Percentiles rank a stretch among this genome's conserved stretches.
These are phyloP conservation scores for Perizoma affinitatum DNA, from an alignment of 2,888 invertebrate genomes.

Conservation along the genomic window DNA sequence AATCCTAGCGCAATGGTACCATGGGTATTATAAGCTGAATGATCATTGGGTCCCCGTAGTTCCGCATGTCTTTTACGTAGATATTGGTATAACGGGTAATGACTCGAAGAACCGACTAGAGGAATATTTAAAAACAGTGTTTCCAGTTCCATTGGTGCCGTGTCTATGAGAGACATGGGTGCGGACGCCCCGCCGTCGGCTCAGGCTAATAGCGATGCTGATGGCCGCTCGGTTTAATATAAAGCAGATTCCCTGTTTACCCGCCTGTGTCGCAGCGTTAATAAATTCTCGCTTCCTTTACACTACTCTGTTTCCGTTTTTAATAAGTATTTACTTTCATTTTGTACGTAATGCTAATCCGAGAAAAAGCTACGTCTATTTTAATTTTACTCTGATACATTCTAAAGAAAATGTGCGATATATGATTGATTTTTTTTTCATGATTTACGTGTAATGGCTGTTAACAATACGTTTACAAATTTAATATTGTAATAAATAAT, in stretches of 20 bases:
- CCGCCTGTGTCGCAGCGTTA: slow-evolving; percentile 68
- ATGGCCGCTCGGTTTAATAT: slow-evolving; percentile 73
- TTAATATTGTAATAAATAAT: background rate
- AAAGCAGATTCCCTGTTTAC: slow-evolving; percentile 73
- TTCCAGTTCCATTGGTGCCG: slow-evolving; percentile 2
- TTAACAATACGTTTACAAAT: too few species aligned
- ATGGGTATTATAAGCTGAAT: too few species aligned
- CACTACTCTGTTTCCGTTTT: slow-evolving; percentile 56
- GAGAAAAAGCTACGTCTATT: background rate
- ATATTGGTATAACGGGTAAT: too few species aligned
- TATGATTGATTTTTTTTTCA: too few species aligned
- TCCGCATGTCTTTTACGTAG: too few species aligned
- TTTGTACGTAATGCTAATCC: slow-evolving; percentile 44
- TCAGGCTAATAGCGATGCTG: slow-evolving; percentile 62
- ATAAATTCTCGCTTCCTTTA: slow-evolving; percentile 69
- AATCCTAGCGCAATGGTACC: too few species aligned
- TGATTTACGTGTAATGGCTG: too few species aligned
- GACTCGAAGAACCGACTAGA: too few species aligned
- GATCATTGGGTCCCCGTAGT: too few species aligned
- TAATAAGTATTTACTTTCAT: slow-evolving; percentile 63
- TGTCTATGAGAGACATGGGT: slow-evolving; percentile 21
- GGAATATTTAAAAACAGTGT: too few species aligned
- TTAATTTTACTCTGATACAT: too few species aligned
- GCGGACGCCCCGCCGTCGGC: slow-evolving; percentile 29
- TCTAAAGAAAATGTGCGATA: background rate